Evolutionary conservation across 2,113 vertebrate genomes (phyloP).

Genomic region (Corythornis vintsioides): DNA sequence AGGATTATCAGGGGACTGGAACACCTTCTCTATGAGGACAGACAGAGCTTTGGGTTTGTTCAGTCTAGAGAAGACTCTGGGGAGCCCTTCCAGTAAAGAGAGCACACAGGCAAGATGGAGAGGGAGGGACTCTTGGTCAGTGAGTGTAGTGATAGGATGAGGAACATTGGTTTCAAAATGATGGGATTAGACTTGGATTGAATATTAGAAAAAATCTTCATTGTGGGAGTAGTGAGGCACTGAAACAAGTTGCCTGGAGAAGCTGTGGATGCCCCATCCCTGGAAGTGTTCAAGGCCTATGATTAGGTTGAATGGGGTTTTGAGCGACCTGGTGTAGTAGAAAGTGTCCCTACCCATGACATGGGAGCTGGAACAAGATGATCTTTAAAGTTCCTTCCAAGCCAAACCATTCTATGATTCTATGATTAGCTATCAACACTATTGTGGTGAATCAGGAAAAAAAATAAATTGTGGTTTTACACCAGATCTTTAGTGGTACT

Average conservation of each 20-base stretch:
- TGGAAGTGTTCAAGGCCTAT: neutral
- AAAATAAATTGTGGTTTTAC: conserved; percentile 2
- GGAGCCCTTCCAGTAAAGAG: neutral
- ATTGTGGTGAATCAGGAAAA: conserved; percentile 26
- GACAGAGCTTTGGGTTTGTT: neutral
- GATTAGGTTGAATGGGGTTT: neutral
- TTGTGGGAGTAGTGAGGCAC: neutral
- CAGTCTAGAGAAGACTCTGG: neutral
- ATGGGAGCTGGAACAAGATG: neutral
- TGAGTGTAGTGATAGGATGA: neutral
- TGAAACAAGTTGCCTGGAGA: neutral
- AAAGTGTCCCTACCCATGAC: neutral
- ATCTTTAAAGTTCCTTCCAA: neutral
- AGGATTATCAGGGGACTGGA: neutral
- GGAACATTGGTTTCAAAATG: neutral
- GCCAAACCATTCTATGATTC: neutral
- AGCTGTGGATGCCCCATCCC: neutral
- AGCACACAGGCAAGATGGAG: neutral
- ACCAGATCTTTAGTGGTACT: conserved; percentile 5
- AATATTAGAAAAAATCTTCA: neutral
- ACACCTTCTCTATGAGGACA: neutral
- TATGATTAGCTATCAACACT: neutral
- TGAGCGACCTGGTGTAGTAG: neutral
- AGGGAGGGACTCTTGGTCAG: neutral
- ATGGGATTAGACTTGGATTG: neutral